Percentiles rank a stretch among this genome's conserved stretches.
Conservation (phyloP, 2,888 invertebrate species). For the Podabrus alpinus region DNA sequence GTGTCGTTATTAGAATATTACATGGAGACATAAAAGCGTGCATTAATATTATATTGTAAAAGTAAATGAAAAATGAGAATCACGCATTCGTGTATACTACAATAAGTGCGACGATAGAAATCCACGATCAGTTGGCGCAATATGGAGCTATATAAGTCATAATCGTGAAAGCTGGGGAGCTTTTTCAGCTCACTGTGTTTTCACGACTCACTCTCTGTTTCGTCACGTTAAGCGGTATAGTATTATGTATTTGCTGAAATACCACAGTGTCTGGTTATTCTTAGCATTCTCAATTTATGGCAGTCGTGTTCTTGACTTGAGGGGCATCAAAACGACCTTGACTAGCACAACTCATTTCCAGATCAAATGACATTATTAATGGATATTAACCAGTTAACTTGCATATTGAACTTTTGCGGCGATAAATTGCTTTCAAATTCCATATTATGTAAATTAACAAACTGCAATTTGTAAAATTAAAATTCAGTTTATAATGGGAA, state of each 20-base stretch:
- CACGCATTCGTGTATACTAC: conserved; percentile 38
- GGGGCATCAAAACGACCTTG: conserved; percentile 27
- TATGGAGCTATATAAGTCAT: conserved; percentile 33
- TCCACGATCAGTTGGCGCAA: conserved; percentile 31
- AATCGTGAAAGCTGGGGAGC: conserved; percentile 33
- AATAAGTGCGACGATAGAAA: conserved; percentile 34
- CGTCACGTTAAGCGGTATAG: conserved; percentile 36
- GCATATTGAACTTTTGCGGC: conserved; percentile 35
- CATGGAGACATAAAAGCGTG: conserved; percentile 35
- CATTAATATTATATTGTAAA: conserved; percentile 36
- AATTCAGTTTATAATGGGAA: background rate
- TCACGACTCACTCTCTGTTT: conserved; percentile 36
- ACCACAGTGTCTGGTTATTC: conserved; percentile 36
- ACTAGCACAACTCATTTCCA: conserved; percentile 29
- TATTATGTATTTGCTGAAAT: conserved; percentile 38
- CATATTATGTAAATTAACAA: conserved; percentile 5
- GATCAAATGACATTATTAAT: conserved; percentile 37
- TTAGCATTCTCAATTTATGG: conserved; percentile 35
- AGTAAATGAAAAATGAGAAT: conserved; percentile 35
- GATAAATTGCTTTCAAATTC: conserved; percentile 23
- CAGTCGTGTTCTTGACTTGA: conserved; percentile 30
- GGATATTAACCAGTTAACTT: conserved; percentile 34
- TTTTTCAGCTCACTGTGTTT: conserved; percentile 31
- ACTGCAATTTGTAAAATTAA: background rate
- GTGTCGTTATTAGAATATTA: conserved; percentile 28